Evolutionary conservation across 2,797 vertebrate genomes (phyloP), one percentile per base, ranked within the genome.

Genomic region (Poecile montanus): DNA sequence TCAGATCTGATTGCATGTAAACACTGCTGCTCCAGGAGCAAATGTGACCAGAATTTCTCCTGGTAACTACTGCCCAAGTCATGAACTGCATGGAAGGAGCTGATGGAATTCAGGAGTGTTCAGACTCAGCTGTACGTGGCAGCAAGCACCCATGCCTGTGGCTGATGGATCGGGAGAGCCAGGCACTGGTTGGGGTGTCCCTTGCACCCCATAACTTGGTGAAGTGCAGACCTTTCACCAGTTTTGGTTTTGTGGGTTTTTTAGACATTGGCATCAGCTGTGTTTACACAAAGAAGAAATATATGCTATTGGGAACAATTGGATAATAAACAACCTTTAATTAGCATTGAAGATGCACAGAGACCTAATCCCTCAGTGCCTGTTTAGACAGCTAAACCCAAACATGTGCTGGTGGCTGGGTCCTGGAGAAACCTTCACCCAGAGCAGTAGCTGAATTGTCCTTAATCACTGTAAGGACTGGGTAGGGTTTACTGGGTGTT

Each of bases 271-370:
- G 15, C 0, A 1, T 82, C 5, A 0, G 34, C 88, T 83, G 53
- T 93, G 75, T 93, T 96, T 96, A 92, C 57, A 67, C 45, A 51
- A 85, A 88, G 62, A 85, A 80, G 85, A 92, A 85, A 93, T 91
- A 85, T 44, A 40, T 0, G 1, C 90, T 74, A 68, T 63, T 0
- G 0, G 65, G 78, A 89, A n/a, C 61, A 74, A 89, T 10, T 5
- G 6, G 68, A 30, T 92, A 75, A 94, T 92, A 92, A 95, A 88
- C 87, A 93, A 40, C 47, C 68, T 73, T 74, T 93, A 96, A 95
- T 95, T 92, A 94, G 50, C 2, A 0, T 47, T 18, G 25, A 74
- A 65, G 75, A 73, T 0, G 2, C 45, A 15, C 58, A 40, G 66
- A 77, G 72, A 66, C 78, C 72, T 91, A 91, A 91, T 95, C 81